Evolutionary conservation across 2,888 invertebrate genomes (phyloP).

Genomic region (Biston betularia): DNA sequence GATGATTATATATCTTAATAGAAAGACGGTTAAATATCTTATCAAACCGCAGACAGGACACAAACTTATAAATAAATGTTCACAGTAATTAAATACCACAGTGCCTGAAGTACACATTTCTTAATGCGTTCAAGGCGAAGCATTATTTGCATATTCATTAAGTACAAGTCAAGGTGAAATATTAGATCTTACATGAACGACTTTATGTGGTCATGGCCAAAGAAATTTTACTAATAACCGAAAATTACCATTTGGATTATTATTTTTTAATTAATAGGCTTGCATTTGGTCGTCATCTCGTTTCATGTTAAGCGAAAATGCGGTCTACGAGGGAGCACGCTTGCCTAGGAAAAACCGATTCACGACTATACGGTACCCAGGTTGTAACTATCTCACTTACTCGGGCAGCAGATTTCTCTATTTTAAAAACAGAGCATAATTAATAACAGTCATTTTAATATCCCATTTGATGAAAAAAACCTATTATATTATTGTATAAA

Average conservation of each 20-base stretch:
- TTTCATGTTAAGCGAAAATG: no score
- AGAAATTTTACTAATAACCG: background rate
- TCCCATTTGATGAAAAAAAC: no score
- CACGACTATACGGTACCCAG: no score
- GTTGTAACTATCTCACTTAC: no score
- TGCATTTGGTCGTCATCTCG: no score
- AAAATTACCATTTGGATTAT: background rate
- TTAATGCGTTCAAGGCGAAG: constrained; percentile 33
- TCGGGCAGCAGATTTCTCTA: background rate
- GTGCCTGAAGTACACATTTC: constrained; percentile 28
- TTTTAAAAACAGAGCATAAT: background rate
- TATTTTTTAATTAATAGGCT: background rate
- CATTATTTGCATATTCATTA: constrained; percentile 41
- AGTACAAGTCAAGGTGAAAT: constrained; percentile 34
- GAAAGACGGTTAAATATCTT: no score
- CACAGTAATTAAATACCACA: background rate
- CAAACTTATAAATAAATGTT: background rate
- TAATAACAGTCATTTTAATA: no score
- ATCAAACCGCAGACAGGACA: background rate
- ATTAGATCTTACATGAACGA: constrained; percentile 6
- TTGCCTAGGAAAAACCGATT: no score
- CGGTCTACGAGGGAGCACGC: no score
- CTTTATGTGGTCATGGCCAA: constrained; percentile 15
- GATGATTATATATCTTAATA: no score
- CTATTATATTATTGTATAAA: no score